Conservation (phyloP, 37 sponge, comb jelly and placozoan species). For the Beroe forskalii region DNA sequence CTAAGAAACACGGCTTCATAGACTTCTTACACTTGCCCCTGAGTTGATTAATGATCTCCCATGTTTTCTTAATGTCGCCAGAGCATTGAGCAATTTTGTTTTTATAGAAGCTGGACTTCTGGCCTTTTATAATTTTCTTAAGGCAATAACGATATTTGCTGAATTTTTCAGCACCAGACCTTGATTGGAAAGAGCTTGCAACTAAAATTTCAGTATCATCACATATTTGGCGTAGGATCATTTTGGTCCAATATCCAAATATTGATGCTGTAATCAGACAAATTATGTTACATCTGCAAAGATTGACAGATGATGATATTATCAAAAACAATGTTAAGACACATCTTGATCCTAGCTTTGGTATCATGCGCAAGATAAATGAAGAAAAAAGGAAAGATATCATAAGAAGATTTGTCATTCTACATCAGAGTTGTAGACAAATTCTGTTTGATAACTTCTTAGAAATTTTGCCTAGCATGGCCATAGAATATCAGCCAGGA, state of each 20-base stretch:
- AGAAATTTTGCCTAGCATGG: neutral
- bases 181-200: conserved; percentile 9
- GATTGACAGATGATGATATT: conserved; percentile 9
- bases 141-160: no score
- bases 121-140: no score
- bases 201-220: neutral
- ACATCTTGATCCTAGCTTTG: neutral
- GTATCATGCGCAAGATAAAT: neutral
- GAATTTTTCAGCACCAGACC: neutral
- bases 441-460: conserved; percentile 44
- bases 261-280: neutral
- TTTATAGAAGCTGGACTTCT: no score
- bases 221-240: neutral
- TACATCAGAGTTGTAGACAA: neutral
- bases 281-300: neutral
- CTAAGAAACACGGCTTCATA: no score
- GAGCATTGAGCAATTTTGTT: no score
- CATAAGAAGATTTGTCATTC: neutral
- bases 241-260: neutral
- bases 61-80: no score
- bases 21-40: no score
- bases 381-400: neutral
- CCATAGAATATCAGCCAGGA: neutral
- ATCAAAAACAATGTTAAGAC: conserved; percentile 37
- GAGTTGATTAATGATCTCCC: no score